These are phyloP conservation scores for Apamea sordens DNA, from an alignment of 2,888 invertebrate genomes.

Conservation along the genomic window DNA sequence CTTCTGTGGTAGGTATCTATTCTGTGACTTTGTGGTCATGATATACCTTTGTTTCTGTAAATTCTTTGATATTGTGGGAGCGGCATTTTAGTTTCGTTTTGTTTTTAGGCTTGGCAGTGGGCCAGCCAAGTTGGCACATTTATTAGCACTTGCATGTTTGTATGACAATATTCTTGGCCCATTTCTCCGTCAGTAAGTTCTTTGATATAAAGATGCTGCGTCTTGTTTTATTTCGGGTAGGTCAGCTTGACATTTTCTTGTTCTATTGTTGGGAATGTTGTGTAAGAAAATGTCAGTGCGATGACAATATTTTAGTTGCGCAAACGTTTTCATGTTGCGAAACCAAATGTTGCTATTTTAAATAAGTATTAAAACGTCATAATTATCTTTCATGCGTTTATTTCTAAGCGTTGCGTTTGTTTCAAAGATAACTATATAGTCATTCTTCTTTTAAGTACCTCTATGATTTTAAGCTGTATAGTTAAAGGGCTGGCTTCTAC, in stretches of 20 bases:
- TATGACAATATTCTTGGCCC: slow-evolving; percentile 50
- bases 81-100: slow-evolving; percentile 40
- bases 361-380: not conserved
- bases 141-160: slow-evolving; percentile 42
- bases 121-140: slow-evolving; percentile 57
- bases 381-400: not conserved
- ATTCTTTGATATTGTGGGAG: slow-evolving; percentile 44
- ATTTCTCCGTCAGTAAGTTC: slow-evolving; percentile 46
- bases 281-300: slow-evolving; percentile 1
- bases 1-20: slow-evolving; percentile 3
- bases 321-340: not conserved
- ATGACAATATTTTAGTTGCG: not conserved
- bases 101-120: slow-evolving; percentile 41
- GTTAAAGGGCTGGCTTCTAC: not conserved
- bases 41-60: slow-evolving; percentile 38
- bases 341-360: not conserved
- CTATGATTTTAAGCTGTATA: not conserved
- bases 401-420: not conserved
- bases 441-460: not conserved
- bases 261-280: slow-evolving; percentile 4
- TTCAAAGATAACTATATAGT: too few relatives aligned
- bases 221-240: slow-evolving; percentile 25
- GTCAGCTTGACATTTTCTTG: slow-evolving; percentile 20
- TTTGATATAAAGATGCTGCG: slow-evolving; percentile 36
- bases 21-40: not conserved